Conservation (phyloP, 2,888 invertebrate species). For the Caenorhabditis becei region DNA sequence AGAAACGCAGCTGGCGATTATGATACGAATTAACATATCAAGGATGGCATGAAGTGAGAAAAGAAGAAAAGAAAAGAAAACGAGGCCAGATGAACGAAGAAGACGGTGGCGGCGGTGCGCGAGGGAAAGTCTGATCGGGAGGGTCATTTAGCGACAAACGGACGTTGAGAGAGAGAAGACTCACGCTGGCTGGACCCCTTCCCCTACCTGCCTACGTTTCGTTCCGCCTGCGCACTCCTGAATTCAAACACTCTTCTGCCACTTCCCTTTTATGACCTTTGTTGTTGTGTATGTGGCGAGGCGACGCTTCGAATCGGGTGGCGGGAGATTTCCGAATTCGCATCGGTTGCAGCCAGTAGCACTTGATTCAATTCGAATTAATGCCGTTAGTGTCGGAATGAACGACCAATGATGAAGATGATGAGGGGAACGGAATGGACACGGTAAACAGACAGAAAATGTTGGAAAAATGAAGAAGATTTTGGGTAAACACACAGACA, state of each 20-base stretch:
- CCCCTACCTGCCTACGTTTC: slow-evolving; percentile 38
- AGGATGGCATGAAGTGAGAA: slow-evolving; percentile 33
- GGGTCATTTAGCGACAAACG: slow-evolving; percentile 62
- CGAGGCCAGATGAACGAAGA: slow-evolving; percentile 30
- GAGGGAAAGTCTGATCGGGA: slow-evolving; percentile 60
- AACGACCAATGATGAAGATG: slow-evolving; percentile 5
- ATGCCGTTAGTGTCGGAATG: slow-evolving; percentile 20
- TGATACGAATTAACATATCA: slow-evolving; percentile 40
- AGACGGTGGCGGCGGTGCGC: slow-evolving; percentile 21
- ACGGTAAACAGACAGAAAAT: slow-evolving; percentile 23
- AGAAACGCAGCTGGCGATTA: slow-evolving; percentile 16
- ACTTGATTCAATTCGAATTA: slow-evolving; percentile 33
- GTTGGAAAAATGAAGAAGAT: slow-evolving; percentile 9
- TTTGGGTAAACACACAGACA: slow-evolving; percentile 16
- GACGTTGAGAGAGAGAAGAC: slow-evolving; percentile 16
- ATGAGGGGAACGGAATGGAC: neutral
- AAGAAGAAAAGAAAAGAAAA: slow-evolving; percentile 20
- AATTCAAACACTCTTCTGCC: slow-evolving; percentile 21
- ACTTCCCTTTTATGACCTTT: slow-evolving; percentile 55
- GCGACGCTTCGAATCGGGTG: slow-evolving; percentile 34
- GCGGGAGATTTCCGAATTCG: slow-evolving; percentile 40
- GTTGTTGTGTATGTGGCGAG: slow-evolving; percentile 49
- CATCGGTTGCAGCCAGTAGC: neutral
- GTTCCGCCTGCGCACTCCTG: slow-evolving; percentile 40
- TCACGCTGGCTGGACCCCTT: slow-evolving; percentile 33